These are phyloP conservation scores for Asobara japonica DNA, from an alignment of 1,140 invertebrate species.

Conservation along the genomic window DNA sequence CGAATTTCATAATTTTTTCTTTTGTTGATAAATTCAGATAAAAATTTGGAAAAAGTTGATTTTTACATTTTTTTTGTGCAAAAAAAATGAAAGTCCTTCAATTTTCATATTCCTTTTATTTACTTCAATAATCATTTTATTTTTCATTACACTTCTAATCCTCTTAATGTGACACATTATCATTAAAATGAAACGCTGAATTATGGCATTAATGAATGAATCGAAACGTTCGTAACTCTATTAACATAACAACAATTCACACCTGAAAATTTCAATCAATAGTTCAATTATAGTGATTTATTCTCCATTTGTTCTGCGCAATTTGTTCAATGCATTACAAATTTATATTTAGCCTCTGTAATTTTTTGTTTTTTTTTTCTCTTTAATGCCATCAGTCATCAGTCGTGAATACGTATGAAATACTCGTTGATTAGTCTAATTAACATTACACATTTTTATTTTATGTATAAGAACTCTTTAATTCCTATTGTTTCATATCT, in stretches of 20 bases:
- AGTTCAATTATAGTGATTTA: neutral
- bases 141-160: slow-evolving; percentile 1
- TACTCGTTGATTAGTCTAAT: slow-evolving; percentile 1
- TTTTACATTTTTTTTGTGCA: neutral
- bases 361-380: neutral
- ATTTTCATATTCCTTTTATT: neutral
- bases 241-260: neutral
- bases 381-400: slow-evolving; percentile 3
- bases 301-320: neutral
- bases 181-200: neutral
- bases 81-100: neutral
- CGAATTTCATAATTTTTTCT: too few relatives aligned
- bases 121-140: slow-evolving; percentile 2
- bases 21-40: too few relatives aligned
- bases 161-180: neutral
- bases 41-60: neutral
- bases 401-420: neutral
- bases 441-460: neutral
- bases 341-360: slow-evolving; percentile 1
- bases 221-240: neutral
- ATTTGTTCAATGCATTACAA: slow-evolving; percentile 5
- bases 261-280: neutral
- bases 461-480: neutral
- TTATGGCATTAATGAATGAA: neutral
- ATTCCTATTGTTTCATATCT: neutral